Evolutionary conservation across 2,888 invertebrate species (phyloP).

Genomic region (Ormyrus nitidulus): DNA sequence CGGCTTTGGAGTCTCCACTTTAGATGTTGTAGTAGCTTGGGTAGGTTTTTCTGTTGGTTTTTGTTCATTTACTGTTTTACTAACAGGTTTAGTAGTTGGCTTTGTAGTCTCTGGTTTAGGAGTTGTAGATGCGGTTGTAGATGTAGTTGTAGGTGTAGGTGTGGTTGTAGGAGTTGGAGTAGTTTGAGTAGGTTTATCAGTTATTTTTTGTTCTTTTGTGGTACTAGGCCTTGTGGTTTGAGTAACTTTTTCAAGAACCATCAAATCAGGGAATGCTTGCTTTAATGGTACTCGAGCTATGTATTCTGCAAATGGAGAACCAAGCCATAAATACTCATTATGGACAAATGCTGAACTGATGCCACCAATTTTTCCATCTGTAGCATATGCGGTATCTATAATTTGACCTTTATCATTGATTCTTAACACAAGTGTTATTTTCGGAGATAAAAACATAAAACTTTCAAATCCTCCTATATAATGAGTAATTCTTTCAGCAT

Average conservation of each 20-base stretch:
- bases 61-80: constrained; percentile 36
- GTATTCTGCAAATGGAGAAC: constrained; percentile 82
- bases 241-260: constrained; percentile 10
- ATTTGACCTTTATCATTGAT: constrained; percentile 85
- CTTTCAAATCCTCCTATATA: constrained; percentile 67
- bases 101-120: constrained; percentile 57
- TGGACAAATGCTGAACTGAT: constrained; percentile 83
- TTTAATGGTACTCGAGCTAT: constrained; percentile 81
- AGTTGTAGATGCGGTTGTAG: constrained; percentile 59
- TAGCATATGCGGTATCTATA: constrained; percentile 81
- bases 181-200: constrained; percentile 27
- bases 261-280: constrained; percentile 69
- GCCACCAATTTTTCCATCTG: constrained; percentile 77
- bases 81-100: constrained; percentile 27
- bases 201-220: constrained; percentile 9
- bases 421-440: constrained; percentile 75
- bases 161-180: constrained; percentile 48
- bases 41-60: constrained; percentile 22
- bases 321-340: constrained; percentile 81
- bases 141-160: constrained; percentile 46
- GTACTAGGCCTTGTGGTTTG: background rate
- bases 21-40: constrained; percentile 1
- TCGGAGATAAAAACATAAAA: constrained; percentile 39
- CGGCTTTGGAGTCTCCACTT: too few species aligned
- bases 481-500: constrained; percentile 80